phyloP scores from a whole-genome alignment of 2,888 invertebrate species.

The Athrips mouffetella region DNA sequence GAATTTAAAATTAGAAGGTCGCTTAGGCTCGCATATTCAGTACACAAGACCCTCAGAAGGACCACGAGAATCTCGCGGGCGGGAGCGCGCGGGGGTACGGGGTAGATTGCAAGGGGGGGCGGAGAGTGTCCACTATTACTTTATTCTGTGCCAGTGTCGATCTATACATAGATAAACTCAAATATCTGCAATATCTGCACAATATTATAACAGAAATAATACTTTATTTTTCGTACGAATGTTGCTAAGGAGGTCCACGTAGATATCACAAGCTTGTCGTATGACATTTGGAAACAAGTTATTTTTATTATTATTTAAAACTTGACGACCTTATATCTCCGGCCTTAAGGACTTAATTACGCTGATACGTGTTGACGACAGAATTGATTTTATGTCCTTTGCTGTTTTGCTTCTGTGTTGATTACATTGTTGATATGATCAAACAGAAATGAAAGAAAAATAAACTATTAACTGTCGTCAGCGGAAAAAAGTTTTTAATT shows the following conservation, averaged over 20 bases:
- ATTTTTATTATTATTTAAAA: constrained; percentile 44
- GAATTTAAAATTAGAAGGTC: no score
- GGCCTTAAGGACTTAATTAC: constrained; percentile 3
- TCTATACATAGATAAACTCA: no score
- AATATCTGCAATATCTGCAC: no score
- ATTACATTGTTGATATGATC: neutral
- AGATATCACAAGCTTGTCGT: constrained; percentile 26
- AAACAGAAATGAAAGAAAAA: neutral
- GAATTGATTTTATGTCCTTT: neutral
- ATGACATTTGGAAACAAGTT: constrained; percentile 70
- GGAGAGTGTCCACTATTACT: no score
- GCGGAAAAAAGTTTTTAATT: neutral
- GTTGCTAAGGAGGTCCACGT: constrained; percentile 37
- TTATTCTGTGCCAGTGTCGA: no score
- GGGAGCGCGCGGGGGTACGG: no score
- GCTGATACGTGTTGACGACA: neutral
- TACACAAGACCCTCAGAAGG: no score
- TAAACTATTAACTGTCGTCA: neutral
- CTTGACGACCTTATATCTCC: constrained; percentile 49
- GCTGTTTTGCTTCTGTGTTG: neutral
- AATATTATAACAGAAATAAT: no score
- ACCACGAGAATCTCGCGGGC: no score
- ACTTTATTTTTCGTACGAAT: neutral
- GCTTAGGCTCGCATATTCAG: no score
- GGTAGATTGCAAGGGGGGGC: no score